A percentile compares a stretch with the other conserved stretches of the same genome.
These are phyloP conservation scores for Celastrina argiolus DNA, from an alignment of 2,888 invertebrate species.

Conservation along the genomic window DNA sequence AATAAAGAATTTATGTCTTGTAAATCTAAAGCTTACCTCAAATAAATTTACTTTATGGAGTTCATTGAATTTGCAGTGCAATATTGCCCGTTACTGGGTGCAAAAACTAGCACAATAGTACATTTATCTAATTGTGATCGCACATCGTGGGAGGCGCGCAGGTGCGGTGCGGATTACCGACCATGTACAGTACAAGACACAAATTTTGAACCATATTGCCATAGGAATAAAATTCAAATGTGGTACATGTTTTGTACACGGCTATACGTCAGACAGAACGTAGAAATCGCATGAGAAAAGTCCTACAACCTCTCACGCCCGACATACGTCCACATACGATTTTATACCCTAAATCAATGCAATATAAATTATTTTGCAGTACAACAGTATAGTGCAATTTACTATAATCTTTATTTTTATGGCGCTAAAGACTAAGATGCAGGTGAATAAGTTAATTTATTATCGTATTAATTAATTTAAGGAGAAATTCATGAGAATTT, in stretches of 20 bases:
- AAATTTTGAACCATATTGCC: too few relatives aligned
- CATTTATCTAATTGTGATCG: slow-evolving; percentile 9
- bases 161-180: slow-evolving; percentile 11
- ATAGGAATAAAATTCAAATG: too few relatives aligned
- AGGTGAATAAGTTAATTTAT: background rate
- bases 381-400: background rate
- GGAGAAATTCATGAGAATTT: slow-evolving; percentile 24
- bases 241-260: too few relatives aligned
- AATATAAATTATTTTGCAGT: background rate
- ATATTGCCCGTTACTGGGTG: background rate
- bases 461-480: slow-evolving; percentile 18
- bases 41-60: background rate
- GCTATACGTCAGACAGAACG: background rate
- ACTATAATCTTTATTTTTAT: slow-evolving; percentile 6
- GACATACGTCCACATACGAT: slow-evolving; percentile 15
- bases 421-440: background rate
- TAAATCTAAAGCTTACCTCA: too few relatives aligned
- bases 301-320: slow-evolving; percentile 31
- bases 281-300: slow-evolving; percentile 28
- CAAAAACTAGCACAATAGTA: background rate
- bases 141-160: slow-evolving; percentile 1
- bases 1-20: too few relatives aligned
- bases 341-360: background rate
- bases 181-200: background rate
- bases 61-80: background rate